Evolutionary conservation across 2,113 vertebrate species (phyloP).

Genomic region (Phylloscopus trochilus): DNA sequence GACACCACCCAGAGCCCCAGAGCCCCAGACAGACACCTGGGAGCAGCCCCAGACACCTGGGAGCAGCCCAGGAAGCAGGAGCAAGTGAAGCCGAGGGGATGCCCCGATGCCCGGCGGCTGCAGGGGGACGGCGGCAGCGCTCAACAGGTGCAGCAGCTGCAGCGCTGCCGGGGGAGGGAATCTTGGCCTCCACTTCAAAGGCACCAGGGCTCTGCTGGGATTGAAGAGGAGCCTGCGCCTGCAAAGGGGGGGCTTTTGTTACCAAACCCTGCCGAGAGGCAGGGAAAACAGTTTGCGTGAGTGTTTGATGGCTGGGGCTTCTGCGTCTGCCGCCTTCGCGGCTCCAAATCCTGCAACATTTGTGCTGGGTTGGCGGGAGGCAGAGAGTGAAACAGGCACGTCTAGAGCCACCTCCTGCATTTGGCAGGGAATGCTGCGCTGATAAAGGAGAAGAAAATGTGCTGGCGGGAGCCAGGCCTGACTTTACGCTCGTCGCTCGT

Average conservation of each 20-base stretch:
- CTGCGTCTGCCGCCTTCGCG: conserved; percentile 49
- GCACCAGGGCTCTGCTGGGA: neutral
- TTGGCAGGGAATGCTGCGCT: neutral
- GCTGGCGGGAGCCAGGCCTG: conserved; percentile 23
- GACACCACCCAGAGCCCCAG: rapidly evolving
- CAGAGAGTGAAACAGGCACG: neutral
- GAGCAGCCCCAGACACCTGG: neutral
- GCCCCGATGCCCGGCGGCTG: rapidly evolving
- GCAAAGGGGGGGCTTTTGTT: conserved; percentile 44
- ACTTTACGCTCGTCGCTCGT: neutral
- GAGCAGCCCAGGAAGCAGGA: neutral
- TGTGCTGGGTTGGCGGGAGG: conserved; percentile 18
- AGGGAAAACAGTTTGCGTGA: conserved; percentile 31
- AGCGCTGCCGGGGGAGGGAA: neutral
- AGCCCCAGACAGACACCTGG: neutral
- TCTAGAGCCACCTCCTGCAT: conserved; percentile 16
- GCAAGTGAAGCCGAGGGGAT: rapidly evolving
- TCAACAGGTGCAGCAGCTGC: conserved; percentile 7
- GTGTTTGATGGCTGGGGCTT: conserved; percentile 3
- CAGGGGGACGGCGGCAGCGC: neutral
- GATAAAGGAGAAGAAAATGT: conserved; percentile 14
- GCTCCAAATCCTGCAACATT: neutral
- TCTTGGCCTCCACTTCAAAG: conserved; percentile 31
- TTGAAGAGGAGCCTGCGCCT: neutral
- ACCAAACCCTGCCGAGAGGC: conserved; percentile 27